Percentiles rank a stretch among this genome's conserved stretches.
phyloP scores from a whole-genome alignment of 2,888 invertebrate species.

The Pammene aurita region DNA sequence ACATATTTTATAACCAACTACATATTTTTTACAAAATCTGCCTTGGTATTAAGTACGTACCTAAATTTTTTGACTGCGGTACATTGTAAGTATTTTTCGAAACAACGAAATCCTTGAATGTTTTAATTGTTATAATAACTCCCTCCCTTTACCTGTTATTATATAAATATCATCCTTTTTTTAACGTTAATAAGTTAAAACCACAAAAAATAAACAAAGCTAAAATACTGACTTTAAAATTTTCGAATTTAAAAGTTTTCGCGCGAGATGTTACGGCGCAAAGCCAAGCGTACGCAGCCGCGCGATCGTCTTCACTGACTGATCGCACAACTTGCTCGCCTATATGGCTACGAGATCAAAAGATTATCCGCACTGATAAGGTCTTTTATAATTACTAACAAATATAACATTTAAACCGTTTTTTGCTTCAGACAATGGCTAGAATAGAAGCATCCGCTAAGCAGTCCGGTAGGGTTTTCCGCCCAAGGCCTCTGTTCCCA shows the following conservation, averaged over 20 bases:
- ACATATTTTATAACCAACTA: too few species aligned
- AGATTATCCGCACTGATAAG: constrained; percentile 41
- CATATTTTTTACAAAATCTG: too few species aligned
- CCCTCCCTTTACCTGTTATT: too few species aligned
- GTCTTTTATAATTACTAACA: constrained; percentile 37
- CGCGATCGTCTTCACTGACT: constrained; percentile 26
- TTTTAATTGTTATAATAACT: too few species aligned
- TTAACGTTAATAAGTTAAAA: too few species aligned
- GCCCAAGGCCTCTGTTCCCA: constrained; percentile 29
- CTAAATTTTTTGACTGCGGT: too few species aligned
- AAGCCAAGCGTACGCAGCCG: constrained; percentile 14
- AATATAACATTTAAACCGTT: constrained; percentile 37
- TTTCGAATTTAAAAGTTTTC: not conserved
- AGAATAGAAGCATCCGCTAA: constrained; percentile 25
- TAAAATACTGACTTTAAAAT: too few species aligned
- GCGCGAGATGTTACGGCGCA: constrained; percentile 5
- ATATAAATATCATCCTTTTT: too few species aligned
- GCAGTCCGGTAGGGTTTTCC: constrained; percentile 32
- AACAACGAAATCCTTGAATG: too few species aligned
- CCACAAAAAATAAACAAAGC: too few species aligned
- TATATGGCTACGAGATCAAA: constrained; percentile 32
- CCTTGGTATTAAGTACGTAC: too few species aligned
- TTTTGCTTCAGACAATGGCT: constrained; percentile 36
- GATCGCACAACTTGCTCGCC: constrained; percentile 1
- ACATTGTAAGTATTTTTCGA: too few species aligned